phyloP scores from a whole-genome alignment of 2,888 invertebrate species.

The Drosophila mettleri region DNA sequence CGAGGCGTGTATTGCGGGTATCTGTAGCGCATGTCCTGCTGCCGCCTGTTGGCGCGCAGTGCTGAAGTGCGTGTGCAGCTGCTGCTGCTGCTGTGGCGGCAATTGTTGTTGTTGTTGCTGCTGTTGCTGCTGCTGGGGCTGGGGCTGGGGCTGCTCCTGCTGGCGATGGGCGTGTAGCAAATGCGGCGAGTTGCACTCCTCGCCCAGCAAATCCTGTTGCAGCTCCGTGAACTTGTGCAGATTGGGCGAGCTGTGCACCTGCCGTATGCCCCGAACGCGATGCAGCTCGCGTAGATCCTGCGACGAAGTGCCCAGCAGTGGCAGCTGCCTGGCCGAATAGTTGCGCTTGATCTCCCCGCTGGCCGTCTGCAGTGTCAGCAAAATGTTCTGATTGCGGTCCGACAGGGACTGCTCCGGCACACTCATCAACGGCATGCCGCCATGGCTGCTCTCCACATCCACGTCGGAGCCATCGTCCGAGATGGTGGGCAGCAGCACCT shows the following conservation, averaged over 20 bases:
- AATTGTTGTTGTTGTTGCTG: constrained; percentile 37
- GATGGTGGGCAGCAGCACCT: constrained; percentile 80
- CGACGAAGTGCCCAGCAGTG: constrained; percentile 82
- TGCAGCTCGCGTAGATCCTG: constrained; percentile 80
- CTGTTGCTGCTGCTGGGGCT: constrained; percentile 22
- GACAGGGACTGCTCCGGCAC: constrained; percentile 65
- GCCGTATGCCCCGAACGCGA: constrained; percentile 80
- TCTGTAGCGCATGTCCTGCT: constrained; percentile 65
- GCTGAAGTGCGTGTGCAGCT: constrained; percentile 62
- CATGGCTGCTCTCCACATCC: constrained; percentile 54
- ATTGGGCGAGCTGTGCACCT: constrained; percentile 85
- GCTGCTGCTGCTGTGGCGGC: constrained; percentile 47
- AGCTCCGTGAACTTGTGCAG: constrained; percentile 81
- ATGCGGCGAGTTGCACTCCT: constrained; percentile 75
- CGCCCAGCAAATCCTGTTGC: constrained; percentile 66
- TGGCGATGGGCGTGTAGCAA: constrained; percentile 68
- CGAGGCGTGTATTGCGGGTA: constrained; percentile 84
- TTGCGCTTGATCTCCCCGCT: constrained; percentile 85
- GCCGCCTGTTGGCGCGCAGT: constrained; percentile 56
- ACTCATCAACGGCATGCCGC: constrained; percentile 58
- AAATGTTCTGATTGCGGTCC: constrained; percentile 82
- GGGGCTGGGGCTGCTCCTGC: constrained; percentile 23
- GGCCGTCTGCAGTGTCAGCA: constrained; percentile 84
- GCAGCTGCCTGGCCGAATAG: constrained; percentile 84
- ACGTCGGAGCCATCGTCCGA: constrained; percentile 81